Base-by-base conservation (phyloP, 2,797 vertebrate species). In the Hemibagrus guttatus region DNA sequence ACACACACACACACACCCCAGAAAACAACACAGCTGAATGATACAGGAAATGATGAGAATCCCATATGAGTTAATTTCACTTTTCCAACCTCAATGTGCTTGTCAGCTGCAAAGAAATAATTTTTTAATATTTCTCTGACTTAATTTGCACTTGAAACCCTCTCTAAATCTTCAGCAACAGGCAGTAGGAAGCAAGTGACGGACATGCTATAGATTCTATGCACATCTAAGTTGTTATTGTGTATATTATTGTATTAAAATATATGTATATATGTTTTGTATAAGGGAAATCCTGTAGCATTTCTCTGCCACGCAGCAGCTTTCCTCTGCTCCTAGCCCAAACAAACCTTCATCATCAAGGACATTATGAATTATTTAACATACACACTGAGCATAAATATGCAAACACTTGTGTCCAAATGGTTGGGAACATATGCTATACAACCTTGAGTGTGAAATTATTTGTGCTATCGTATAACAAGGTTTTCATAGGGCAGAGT, bases 1-100 rank as follows among this genome's bases (percentile, higher is more conserved):
- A 74, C 39, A 35, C 39, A 72, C 31, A 81, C 54, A 61, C 49
- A 84, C 26, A 63, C n/a, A 64, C 28, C 42, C 63, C n/a, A 46
- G 9, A 23, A 59, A 49, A 89, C 82, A 68, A 80, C 84, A 85
- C 75, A 90, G 66, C 85, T 87, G 91, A 39, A 88, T 81, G 83
- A 87, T 84, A 58, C 46, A 83, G 54, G 14, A 64, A 39, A 88
- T 69, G 35, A 88, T 26, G 39, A 71, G 91, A 7, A 74, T 91
- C 87, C 92, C 90, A 92, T 92, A 93, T 84, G 69, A 85, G 90
- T 91, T 85, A 66, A 85, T 72, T 61, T 17, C 76, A 78, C 72
- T 54, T 93, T 94, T 93, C 91, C 93, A 91, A 92, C 87, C 93
- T 91, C 91, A 91, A 92, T 92, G 92, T 93, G 94, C 93, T 91